Evolutionary conservation across 1,140 invertebrate species (phyloP), one percentile per base, ranked within the genome.

Genomic region (Drusus annulatus): DNA sequence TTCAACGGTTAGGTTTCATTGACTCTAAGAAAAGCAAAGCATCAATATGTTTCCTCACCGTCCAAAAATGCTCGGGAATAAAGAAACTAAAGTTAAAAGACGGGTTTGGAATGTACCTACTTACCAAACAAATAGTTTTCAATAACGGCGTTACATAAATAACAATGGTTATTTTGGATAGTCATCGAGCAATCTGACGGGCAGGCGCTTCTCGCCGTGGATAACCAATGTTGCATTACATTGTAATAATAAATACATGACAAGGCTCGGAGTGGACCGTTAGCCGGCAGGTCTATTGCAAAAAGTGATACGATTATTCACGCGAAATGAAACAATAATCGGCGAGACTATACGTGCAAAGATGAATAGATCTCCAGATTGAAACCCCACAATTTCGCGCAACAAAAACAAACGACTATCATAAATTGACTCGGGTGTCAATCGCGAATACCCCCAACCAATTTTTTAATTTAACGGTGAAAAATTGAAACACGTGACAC

Each of bases 241-340:
- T 19, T 69, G 65, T 69, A 69, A 69, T 69, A 50, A 63, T 60
- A 31, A 69, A 69, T 69, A 69, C 65, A 69, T 36, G 65, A 69
- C 65, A 69, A 69, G 65, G 36, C 36, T 16, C 23, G 50, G 50
- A 17, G 36, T 16, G 69, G 15, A 76, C 80, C 76, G 80, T 81
- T 81, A 81, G 62, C 7, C n/a, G 50, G 62, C 50, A 31, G 28
- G 77, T 68, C 73, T 36, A 69, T 79, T 76, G 78, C 77, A 58
- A 79, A 74, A 74, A 81, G 76, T 73, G 71, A 75, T 69, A 74
- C 80, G 51, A 81, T 79, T 81, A 75, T 81, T 81, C 80, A 81
- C 77, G 76, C 77, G 76, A 81, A 45, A 77, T 76, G 68, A 58
- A 51, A 56, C 63, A 65, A 79, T 79, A 78, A 81, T 54, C 69